Conservation (phyloP, 92 coral and sea anemone genomes). For the Nematostella vectensis region DNA sequence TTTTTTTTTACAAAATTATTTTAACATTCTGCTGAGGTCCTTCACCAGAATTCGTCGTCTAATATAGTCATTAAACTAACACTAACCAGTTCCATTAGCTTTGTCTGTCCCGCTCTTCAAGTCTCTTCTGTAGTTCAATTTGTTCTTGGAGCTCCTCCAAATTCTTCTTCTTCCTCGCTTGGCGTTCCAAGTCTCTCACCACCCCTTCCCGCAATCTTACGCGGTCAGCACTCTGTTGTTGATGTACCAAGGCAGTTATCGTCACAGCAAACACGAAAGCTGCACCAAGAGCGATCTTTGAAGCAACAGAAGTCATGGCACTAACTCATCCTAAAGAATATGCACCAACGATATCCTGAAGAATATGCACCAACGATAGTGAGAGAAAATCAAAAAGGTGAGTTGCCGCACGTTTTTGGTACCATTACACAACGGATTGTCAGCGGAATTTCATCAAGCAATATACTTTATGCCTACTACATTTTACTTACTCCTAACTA, state of each 20-base stretch:
- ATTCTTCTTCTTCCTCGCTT: constrained; percentile 62
- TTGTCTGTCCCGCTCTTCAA: constrained; percentile 59
- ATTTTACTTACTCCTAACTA: too few relatives aligned
- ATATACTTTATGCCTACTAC: too few relatives aligned
- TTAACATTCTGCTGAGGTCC: too few relatives aligned
- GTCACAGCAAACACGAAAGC: constrained; percentile 78
- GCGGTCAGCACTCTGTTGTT: constrained; percentile 76
- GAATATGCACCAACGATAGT: not conserved
- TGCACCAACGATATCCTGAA: not conserved
- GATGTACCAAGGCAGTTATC: constrained; percentile 69
- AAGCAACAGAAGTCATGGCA: constrained; percentile 60
- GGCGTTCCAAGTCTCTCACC: constrained; percentile 80
- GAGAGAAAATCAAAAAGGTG: too few relatives aligned
- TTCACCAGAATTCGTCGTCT: too few relatives aligned
- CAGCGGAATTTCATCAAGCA: too few relatives aligned
- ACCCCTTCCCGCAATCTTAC: constrained; percentile 83
- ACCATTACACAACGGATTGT: too few relatives aligned
- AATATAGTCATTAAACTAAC: too few relatives aligned
- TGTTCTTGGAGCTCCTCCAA: constrained; percentile 60
- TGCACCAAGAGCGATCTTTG: constrained; percentile 62
- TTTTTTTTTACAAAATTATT: too few relatives aligned
- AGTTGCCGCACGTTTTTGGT: too few relatives aligned
- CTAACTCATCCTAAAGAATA: not conserved
- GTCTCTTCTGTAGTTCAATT: constrained; percentile 49
- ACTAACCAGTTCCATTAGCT: not conserved